Percentiles rank a stretch among this genome's conserved stretches.
Conservation (phyloP, 2,888 invertebrate genomes). For the Phasia obesa region DNA sequence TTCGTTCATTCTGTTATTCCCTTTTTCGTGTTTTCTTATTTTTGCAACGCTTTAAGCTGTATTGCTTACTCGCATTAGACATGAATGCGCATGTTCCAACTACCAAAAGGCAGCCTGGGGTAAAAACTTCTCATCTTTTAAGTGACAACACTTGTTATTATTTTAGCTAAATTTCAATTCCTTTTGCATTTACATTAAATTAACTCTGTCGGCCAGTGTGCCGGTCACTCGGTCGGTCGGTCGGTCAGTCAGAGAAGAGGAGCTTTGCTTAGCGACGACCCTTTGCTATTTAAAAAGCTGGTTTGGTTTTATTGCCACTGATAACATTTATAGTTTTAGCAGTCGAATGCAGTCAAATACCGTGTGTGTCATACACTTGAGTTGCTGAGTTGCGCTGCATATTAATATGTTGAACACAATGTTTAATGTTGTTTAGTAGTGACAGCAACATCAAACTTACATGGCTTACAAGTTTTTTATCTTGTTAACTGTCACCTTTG, state of each 20-base stretch:
- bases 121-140: slow-evolving; percentile 60
- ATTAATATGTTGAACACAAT: slow-evolving; percentile 31
- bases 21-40: background rate
- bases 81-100: slow-evolving; percentile 33
- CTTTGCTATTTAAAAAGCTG: slow-evolving; percentile 44
- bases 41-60: slow-evolving; percentile 60
- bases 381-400: background rate
- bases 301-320: slow-evolving; percentile 51
- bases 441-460: slow-evolving; percentile 32
- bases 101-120: slow-evolving; percentile 18
- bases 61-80: slow-evolving; percentile 26
- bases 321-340: slow-evolving; percentile 67
- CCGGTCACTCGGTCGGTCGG: background rate
- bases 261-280: slow-evolving; percentile 2
- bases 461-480: slow-evolving; percentile 56
- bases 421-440: background rate
- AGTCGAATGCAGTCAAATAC: slow-evolving; percentile 22
- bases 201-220: slow-evolving; percentile 31
- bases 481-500: slow-evolving; percentile 69
- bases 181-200: slow-evolving; percentile 28
- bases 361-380: slow-evolving; percentile 20
- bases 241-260: background rate
- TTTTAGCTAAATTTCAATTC: slow-evolving; percentile 59
- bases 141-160: slow-evolving; percentile 70
- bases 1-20: no score